A percentile compares a stretch with the other conserved stretches of the same genome.
phyloP scores from a whole-genome alignment of 2,888 invertebrate species.

The Acleris cristana region DNA sequence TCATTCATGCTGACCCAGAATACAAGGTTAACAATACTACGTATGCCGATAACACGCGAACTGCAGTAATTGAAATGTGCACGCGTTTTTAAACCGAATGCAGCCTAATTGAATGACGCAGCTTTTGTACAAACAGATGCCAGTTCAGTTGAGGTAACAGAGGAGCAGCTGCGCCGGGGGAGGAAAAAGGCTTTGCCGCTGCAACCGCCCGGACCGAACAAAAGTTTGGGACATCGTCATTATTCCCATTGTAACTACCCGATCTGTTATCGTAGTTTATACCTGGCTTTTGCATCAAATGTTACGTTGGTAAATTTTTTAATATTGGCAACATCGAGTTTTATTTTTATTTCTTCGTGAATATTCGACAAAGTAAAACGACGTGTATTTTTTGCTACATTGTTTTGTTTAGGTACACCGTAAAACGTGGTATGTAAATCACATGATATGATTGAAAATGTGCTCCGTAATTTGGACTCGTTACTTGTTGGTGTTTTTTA shows the following conservation, averaged over 20 bases:
- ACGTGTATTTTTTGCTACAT: no score
- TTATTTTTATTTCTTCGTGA: no score
- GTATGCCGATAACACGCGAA: slow-evolving; percentile 10
- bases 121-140: slow-evolving; percentile 19
- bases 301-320: not conserved
- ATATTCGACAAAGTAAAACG: no score
- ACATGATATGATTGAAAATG: no score
- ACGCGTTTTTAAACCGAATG: slow-evolving; percentile 5
- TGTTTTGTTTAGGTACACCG: no score
- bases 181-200: slow-evolving; percentile 20
- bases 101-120: slow-evolving; percentile 3
- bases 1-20: slow-evolving; percentile 31
- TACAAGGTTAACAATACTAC: slow-evolving; percentile 29
- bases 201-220: slow-evolving; percentile 45
- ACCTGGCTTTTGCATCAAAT: slow-evolving; percentile 48
- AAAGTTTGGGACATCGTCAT: slow-evolving; percentile 46
- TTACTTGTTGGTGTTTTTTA: no score
- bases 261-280: slow-evolving; percentile 44
- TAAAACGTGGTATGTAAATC: no score
- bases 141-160: slow-evolving; percentile 16
- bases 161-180: slow-evolving; percentile 24
- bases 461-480: no score
- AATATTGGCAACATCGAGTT: not conserved
- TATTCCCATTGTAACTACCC: slow-evolving; percentile 47
- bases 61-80: not conserved